Base-by-base conservation (phyloP, 30 jellyfish, hydroid and myxozoan species). In the Aurelia sp. region DNA sequence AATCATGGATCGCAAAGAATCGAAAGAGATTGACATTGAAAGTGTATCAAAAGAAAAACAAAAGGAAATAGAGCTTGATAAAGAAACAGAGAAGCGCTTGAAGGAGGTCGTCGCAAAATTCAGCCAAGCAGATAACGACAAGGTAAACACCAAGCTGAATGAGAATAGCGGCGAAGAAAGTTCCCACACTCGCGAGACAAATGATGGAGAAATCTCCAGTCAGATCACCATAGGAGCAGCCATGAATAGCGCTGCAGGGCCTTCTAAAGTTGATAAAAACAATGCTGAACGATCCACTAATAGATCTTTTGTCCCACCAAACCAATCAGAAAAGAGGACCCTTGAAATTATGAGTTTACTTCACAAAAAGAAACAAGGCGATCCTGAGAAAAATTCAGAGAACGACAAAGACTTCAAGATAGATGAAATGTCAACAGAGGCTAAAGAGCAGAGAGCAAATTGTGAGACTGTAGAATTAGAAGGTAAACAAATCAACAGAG, bases 181-280 rank as follows among this genome's bases (percentile, higher is more conserved):
- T 84, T 84, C 93, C 93, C 93, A 84, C 93, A 84, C 87, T 57
- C 73, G 22, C 35, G n/a, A 13, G 40, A 84, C 93, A 84, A 84
- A 84, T 59, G 47, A 71, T 22, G 61, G 59, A 17, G 40, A 3
- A 20, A 47, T 18, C 27, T 33, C 66, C 60, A 60, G 64, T 4
- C 66, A 72, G 61, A 18, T 55, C 71, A 8, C 86, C 58, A 13
- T 47, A 18, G 86, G 52, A 59, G 74, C 53, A 60, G 60, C 76
- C 52, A 21, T 60, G 58, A 19, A 33, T 6, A 61, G 22, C 15
- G 19, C 60, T 20, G 51, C 64, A 33, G 53, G 84, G 77, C 13
- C 81, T 62, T 78, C 58, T 64, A 62, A 74, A 27, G 35, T 52
- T 35, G 65, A 48, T 27, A 84, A 48, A 40, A 63, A 30, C 50